phyloP scores from a whole-genome alignment of 2,888 invertebrate genomes.

The Tinea trinotella region DNA sequence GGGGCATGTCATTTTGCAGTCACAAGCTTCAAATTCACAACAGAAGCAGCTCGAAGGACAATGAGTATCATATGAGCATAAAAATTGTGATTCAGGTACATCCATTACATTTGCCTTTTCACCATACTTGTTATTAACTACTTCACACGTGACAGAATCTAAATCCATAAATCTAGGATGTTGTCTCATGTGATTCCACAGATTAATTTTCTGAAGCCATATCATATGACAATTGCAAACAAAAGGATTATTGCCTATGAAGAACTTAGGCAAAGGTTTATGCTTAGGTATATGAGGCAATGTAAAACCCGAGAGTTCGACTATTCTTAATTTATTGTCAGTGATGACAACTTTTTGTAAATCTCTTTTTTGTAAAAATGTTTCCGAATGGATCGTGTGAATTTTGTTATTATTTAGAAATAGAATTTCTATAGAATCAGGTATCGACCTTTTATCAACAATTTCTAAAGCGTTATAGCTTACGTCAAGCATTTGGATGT shows the following conservation, averaged over 20 bases:
- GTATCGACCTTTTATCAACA: constrained; percentile 78
- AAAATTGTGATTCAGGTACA: constrained; percentile 81
- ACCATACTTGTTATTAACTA: constrained; percentile 77
- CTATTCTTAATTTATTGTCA: constrained; percentile 80
- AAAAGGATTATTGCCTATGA: constrained; percentile 86
- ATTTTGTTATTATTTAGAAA: constrained; percentile 85
- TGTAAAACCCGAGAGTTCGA: constrained; percentile 81
- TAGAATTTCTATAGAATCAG: constrained; percentile 81
- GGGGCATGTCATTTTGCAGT: constrained; percentile 92
- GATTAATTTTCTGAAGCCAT: constrained; percentile 85
- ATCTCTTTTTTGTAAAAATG: constrained; percentile 79
- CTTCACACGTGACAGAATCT: constrained; percentile 80
- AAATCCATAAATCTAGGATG: constrained; percentile 85
- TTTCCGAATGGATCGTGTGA: constrained; percentile 78
- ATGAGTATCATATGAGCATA: constrained; percentile 85
- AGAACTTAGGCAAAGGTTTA: constrained; percentile 81
- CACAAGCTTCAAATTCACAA: constrained; percentile 90
- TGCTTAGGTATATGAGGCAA: constrained; percentile 77
- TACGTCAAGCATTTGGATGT: constrained; percentile 82
- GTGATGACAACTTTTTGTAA: constrained; percentile 83
- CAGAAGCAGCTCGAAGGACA: constrained; percentile 90
- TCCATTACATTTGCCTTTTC: constrained; percentile 78
- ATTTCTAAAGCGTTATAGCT: constrained; percentile 81
- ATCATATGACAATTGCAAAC: constrained; percentile 90
- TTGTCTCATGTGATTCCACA: constrained; percentile 79